These are phyloP conservation scores for Delia radicum DNA, from an alignment of 1,140 invertebrate genomes.

Conservation along the genomic window DNA sequence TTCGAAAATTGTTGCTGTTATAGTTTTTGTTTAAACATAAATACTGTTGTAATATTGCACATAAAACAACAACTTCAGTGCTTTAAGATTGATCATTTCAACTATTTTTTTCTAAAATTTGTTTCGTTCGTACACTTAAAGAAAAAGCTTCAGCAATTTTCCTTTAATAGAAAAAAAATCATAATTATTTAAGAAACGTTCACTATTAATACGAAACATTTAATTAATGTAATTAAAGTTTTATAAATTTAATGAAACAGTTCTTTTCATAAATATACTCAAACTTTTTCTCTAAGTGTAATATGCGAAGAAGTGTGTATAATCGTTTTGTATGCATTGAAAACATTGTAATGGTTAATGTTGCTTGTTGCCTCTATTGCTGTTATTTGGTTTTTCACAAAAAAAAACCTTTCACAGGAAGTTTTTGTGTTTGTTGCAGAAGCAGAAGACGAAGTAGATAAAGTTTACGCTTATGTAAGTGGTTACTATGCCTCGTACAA, in stretches of 20 bases:
- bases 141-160: too few species aligned
- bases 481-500: background rate
- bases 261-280: too few species aligned
- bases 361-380: background rate
- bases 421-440: background rate
- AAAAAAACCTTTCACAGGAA: background rate
- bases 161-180: too few species aligned
- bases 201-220: too few species aligned
- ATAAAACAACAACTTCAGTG: background rate
- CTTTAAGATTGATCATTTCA: background rate
- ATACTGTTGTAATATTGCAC: background rate
- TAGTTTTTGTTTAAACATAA: conserved; percentile 10
- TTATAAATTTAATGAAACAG: too few species aligned
- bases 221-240: too few species aligned
- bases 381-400: too few species aligned
- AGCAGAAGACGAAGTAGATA: background rate
- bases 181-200: too few species aligned
- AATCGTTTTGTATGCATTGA: background rate
- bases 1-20: too few species aligned
- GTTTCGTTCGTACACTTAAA: background rate
- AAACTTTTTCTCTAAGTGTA: too few species aligned
- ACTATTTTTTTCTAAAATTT: background rate
- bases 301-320: background rate
- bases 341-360: background rate
- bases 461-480: background rate